Evolutionary conservation across 1,140 invertebrate genomes (phyloP), one percentile per base, ranked within the genome.

Genomic region (Drosophila eugracilis): DNA sequence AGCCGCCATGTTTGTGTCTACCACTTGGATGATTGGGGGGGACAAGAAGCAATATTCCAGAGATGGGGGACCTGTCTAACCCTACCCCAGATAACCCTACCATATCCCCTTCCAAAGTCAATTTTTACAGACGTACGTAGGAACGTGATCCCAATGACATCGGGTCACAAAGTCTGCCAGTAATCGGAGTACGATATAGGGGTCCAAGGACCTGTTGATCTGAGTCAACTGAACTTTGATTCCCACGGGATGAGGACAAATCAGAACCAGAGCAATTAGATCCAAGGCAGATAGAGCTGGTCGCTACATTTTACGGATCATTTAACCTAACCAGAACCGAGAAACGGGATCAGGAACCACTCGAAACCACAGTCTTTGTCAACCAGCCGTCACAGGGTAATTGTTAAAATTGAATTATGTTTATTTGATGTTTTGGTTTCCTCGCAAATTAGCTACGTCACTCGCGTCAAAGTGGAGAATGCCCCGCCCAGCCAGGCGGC

Each of bases 381-480:
- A 80, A 48, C 45, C 45, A 54, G 17, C 55, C 75, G 54, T 75
- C 71, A 60, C 52, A 41, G 62, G 41, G 63, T 83, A 90, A 90
- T 90, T 90, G 88, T 84, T 73, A 44, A 90, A 90, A 90, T 90
- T 90, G 89, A 90, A 90, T 90, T 90, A 90, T 90, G 89, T 90
- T 84, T 90, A 90, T 89, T 89, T 89, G 85, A 89, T 90, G 80
- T 88, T 88, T 88, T 88, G 83, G 79, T 90, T 89, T 89, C 69
- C 85, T 73, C 67, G 49, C 76, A 90, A 90, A 90, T 90, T 90
- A 90, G 88, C 88, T 75, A 81, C 79, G 88, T 90, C 88, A 88
- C 69, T 67, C 50, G 22, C 19, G 39, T 19, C 19, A 15, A 26
- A 21, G 30, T 19, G 48, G 42, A 22, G 24, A 9, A 21, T 0